A percentile compares a stretch with the other conserved stretches of the same genome.
Evolutionary conservation across 2,113 vertebrate genomes (phyloP).

Genomic region (Peromyscus maniculatus): DNA sequence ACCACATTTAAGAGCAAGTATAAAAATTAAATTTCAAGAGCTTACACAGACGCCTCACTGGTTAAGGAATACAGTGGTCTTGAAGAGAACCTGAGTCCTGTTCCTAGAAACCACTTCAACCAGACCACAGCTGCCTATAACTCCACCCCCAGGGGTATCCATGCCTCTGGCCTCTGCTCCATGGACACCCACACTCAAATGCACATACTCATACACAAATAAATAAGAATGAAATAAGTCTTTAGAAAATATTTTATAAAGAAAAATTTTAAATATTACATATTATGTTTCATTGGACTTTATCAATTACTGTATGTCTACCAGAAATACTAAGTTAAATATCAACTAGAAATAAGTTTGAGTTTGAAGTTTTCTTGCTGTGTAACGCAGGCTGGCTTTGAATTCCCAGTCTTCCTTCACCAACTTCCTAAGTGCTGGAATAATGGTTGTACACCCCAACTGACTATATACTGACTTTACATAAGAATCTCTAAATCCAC

Average conservation of each 20-base stretch:
- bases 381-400: not conserved
- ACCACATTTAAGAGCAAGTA: not conserved
- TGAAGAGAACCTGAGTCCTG: not conserved
- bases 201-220: not conserved
- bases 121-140: not conserved
- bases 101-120: no score
- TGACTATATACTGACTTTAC: not conserved
- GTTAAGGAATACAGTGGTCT: not conserved
- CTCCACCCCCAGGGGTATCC: no score
- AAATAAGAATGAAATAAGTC: not conserved
- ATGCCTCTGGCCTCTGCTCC: not conserved
- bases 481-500: not conserved
- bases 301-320: not conserved
- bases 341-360: slow-evolving; percentile 52
- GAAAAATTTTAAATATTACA: not conserved
- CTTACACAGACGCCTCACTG: not conserved
- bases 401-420: not conserved
- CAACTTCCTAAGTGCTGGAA: no score
- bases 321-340: slow-evolving; percentile 16
- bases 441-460: not conserved
- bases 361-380: not conserved
- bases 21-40: not conserved
- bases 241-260: not conserved
- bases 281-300: not conserved
- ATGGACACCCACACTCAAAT: not conserved